Evolutionary conservation across 1,140 invertebrate species (phyloP), one percentile per base, ranked within the genome.

Genomic region (Cephus cinctus): DNA sequence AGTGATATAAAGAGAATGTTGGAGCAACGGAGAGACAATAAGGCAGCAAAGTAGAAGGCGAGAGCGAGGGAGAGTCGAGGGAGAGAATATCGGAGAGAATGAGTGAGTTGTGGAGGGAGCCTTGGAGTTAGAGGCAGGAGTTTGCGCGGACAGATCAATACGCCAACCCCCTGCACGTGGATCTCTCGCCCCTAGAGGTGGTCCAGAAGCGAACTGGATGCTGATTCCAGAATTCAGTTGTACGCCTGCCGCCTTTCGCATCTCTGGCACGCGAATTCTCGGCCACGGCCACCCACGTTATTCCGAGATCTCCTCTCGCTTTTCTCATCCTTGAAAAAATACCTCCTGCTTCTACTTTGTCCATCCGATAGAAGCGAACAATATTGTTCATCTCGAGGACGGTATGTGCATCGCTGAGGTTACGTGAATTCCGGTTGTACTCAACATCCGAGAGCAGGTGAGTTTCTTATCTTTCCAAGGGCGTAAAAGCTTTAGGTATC

Each of bases 91-190:
- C 16, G n/a, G 11, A 5, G 25, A 32, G 32, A 30, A 15, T 16
- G 35, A 19, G 5, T 46, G 21, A 31, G 14, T 50, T 59, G 47
- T 54, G 47, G 55, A 45, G 51, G 49, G 46, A 58, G 56, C 56
- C 56, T 62, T 61, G n/a, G n/a, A n/a, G n/a, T n/a, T n/a, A 65
- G 68, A 59, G 63, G 57, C 57, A 56, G 54, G 71, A 75, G 69
- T 72, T 75, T 75, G 71, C 71, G 70, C 70, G 70, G 59, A 67
- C 59, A 66, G 67, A 75, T 75, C 71, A 75, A 75, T 75, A 73
- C 70, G 54, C 44, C 34, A 43, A 38, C 41, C 59, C 61, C 60
- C 65, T 43, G 62, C 69, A 65, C 67, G 62, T 72, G 67, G 65
- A 71, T 67, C 40, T 57, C 4, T 41, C 32, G 32, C 49, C 55